Evolutionary conservation across 2,888 invertebrate genomes (phyloP), one percentile per base, ranked within the genome.

Genomic region (Lymantria monacha): DNA sequence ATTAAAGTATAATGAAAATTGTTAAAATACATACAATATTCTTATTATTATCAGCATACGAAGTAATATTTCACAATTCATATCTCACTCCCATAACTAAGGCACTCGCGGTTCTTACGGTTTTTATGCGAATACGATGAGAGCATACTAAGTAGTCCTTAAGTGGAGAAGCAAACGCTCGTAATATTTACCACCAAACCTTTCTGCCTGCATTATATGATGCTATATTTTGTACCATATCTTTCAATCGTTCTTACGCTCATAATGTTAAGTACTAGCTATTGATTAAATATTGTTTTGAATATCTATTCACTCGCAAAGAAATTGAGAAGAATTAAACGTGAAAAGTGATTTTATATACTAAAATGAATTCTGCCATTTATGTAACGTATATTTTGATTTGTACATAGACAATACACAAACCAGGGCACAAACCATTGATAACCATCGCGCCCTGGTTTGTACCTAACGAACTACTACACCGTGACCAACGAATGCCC

Each of bases 91-190:
- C 36, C 42, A 48, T 48, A 44, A 52, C 42, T 45, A 40, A 48
- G 48, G 42, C 45, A 48, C 48, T 48, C 45, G 42, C 36, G 31
- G 48, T 33, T 48, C 49, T 45, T 43, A 53, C 53, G 45, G 48
- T 53, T 53, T 67, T 59, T 61, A 67, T 44, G 51, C 46, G 45
- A 55, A 50, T 51, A 55, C 59, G 54, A 53, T 46, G 53, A 56
- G 51, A 51, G 65, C 58, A 65, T 65, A 65, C 53, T 52, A 67
- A 65, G 61, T 53, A 47, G 56, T 51, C 46, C 44, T 54, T 49
- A 54, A 48, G 44, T 49, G 42, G 36, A 55, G 52, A 49, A 13
- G 43, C 9, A 33, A 42, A 53, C 55, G 63, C 66, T 63, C 56
- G 48, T 15, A 42, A 55, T 66, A 66, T 66, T 59, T 59, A 58